A percentile compares a stretch with the other conserved stretches of the same genome.
Conservation (phyloP, 2,797 vertebrate genomes). For the Dermochelys coriacea region DNA sequence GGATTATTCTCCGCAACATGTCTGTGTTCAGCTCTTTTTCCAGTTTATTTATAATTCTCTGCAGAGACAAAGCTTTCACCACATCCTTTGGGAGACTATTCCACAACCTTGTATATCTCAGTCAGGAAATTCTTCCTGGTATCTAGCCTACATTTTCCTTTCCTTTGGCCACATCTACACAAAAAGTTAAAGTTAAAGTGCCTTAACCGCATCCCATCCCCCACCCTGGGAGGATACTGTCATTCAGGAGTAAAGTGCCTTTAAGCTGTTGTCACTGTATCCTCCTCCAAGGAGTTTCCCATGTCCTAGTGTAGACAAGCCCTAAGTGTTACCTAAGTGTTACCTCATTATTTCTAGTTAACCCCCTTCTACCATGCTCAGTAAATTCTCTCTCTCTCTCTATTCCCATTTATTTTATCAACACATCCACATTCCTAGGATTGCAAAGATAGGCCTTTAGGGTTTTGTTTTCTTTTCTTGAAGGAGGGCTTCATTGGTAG, state of each 20-base stretch:
- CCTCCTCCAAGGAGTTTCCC: neutral
- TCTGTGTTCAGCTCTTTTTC: neutral
- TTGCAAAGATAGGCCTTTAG: neutral
- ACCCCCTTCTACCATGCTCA: neutral
- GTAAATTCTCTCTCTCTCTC: neutral
- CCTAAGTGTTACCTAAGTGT: neutral
- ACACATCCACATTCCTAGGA: neutral
- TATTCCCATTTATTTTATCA: neutral
- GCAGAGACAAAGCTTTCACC: neutral
- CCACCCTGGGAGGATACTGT: neutral
- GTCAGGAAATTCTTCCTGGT: neutral
- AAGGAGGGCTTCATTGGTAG: neutral
- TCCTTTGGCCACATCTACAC: neutral
- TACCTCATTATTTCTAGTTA: neutral
- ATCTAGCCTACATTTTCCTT: neutral
- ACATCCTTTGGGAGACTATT: neutral
- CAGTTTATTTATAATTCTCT: neutral
- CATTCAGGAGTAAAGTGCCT: neutral
- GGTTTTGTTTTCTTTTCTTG: neutral
- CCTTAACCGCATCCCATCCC: neutral
- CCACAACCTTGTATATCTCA: neutral
- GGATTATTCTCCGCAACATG: neutral
- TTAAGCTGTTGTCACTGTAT: neutral
- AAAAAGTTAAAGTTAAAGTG: neutral
- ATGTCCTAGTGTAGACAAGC: neutral